Evolutionary conservation across 2,113 vertebrate species (phyloP).

Genomic region (Campylomormyrus numenius): DNA sequence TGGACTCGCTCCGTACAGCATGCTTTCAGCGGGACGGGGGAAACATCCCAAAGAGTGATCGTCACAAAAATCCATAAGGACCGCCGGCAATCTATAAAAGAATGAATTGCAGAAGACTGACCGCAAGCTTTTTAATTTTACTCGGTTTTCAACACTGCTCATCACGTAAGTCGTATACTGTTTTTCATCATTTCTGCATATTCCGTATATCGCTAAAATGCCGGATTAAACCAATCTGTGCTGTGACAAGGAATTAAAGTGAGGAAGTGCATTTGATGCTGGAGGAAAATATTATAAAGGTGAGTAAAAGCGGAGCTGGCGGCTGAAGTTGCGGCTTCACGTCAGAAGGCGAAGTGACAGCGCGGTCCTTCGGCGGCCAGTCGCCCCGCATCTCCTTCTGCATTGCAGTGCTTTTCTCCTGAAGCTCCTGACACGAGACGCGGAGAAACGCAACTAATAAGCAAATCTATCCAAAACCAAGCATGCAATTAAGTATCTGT

Average conservation of each 20-base stretch:
- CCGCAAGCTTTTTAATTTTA: slow-evolving; percentile 55
- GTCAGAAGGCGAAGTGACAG: slow-evolving; percentile 4
- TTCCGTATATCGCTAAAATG: not conserved
- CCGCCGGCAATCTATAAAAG: slow-evolving; percentile 40
- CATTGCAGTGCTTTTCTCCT: slow-evolving; percentile 64
- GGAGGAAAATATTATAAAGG: not conserved
- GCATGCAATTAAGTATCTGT: not conserved
- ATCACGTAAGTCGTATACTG: slow-evolving; percentile 63
- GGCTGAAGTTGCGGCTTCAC: not conserved
- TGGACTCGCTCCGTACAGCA: slow-evolving; percentile 47
- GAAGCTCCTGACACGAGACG: slow-evolving; percentile 54
- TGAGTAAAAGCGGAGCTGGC: not conserved
- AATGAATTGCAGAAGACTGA: slow-evolving; percentile 63
- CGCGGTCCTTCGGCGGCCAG: not conserved
- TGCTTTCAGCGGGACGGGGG: slow-evolving; percentile 37
- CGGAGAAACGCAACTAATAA: slow-evolving; percentile 7
- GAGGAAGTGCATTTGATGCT: not conserved
- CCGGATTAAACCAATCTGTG: not conserved
- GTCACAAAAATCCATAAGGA: slow-evolving; percentile 43
- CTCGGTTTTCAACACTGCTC: slow-evolving; percentile 58
- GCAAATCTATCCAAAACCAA: slow-evolving; percentile 5
- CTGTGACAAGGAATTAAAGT: not conserved
- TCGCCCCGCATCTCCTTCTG: slow-evolving; percentile 48
- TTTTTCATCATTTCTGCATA: slow-evolving; percentile 30
- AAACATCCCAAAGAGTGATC: slow-evolving; percentile 44